phyloP scores from a whole-genome alignment of 92 coral and sea anemone genomes.

The Epizoanthus illoricatus region DNA sequence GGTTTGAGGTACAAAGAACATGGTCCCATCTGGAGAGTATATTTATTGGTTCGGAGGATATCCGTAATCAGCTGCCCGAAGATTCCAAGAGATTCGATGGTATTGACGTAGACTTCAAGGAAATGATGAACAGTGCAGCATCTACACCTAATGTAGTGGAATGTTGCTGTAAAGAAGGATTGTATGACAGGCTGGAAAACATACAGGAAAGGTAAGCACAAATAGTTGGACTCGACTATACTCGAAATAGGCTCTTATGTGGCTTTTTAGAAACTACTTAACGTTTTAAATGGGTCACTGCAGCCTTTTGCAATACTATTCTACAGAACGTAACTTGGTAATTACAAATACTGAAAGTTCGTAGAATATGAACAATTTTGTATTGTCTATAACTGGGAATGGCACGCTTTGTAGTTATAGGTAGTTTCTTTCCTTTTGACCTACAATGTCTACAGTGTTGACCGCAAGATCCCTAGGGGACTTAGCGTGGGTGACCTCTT shows the following conservation, averaged over 20 bases:
- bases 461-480: too few relatives aligned
- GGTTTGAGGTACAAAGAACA: conserved; percentile 98
- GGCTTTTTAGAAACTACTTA: not conserved
- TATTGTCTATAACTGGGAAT: not conserved
- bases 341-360: not conserved
- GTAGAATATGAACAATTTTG: not conserved
- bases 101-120: conserved; percentile 93
- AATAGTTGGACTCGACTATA: not conserved
- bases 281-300: not conserved
- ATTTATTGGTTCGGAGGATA: conserved; percentile 98
- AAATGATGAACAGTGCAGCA: conserved; percentile 84
- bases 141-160: conserved; percentile 92
- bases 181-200: conserved; percentile 91
- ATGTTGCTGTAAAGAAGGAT: conserved; percentile 87
- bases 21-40: conserved; percentile 99
- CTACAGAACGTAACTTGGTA: not conserved
- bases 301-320: too few relatives aligned
- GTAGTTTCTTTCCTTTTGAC: not conserved
- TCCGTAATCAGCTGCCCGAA: conserved; percentile 94
- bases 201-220: conserved; percentile 85
- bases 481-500: too few relatives aligned
- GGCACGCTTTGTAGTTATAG: not conserved
- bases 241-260: too few relatives aligned
- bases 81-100: conserved; percentile 98
- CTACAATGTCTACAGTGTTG: too few relatives aligned